These are phyloP conservation scores for Mamestra configurata DNA, from an alignment of 1,140 invertebrate genomes.

Conservation along the genomic window DNA sequence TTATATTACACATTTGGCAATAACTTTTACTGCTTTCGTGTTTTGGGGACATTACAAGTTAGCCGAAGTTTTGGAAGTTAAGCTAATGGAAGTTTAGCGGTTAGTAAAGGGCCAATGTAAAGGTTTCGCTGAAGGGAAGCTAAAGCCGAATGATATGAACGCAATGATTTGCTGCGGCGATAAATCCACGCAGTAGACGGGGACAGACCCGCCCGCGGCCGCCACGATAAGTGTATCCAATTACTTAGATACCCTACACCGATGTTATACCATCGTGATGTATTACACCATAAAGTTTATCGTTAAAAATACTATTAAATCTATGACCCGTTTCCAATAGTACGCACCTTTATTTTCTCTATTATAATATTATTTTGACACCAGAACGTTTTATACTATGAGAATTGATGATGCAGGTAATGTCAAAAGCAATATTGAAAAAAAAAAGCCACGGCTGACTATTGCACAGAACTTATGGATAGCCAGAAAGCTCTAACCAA, in stretches of 20 bases:
- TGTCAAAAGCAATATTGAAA: not conserved
- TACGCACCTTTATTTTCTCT: not conserved
- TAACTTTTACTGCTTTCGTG: not conserved
- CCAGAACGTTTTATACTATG: not conserved
- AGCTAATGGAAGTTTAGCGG: constrained; percentile 12
- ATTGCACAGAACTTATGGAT: not conserved
- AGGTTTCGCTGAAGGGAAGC: constrained; percentile 52
- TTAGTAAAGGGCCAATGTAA: constrained; percentile 24
- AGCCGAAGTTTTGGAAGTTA: constrained; percentile 2
- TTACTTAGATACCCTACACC: constrained; percentile 70
- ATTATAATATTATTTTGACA: not conserved
- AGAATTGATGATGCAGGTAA: no score
- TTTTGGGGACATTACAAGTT: not conserved
- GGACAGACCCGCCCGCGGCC: constrained; percentile 74
- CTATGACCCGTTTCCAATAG: not conserved
- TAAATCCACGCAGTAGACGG: constrained; percentile 74
- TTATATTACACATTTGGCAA: not conserved
- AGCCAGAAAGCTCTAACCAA: no score
- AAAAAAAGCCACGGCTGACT: not conserved
- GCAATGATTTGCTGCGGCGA: constrained; percentile 78
- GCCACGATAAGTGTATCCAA: constrained; percentile 82
- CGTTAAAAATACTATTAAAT: constrained; percentile 61
- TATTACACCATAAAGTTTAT: constrained; percentile 65
- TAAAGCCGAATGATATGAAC: constrained; percentile 64
- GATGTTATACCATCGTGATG: constrained; percentile 57